A percentile compares a stretch with the other conserved stretches of the same genome.
Conservation (phyloP, 2,113 vertebrate species). For the Phainopepla nitens region DNA sequence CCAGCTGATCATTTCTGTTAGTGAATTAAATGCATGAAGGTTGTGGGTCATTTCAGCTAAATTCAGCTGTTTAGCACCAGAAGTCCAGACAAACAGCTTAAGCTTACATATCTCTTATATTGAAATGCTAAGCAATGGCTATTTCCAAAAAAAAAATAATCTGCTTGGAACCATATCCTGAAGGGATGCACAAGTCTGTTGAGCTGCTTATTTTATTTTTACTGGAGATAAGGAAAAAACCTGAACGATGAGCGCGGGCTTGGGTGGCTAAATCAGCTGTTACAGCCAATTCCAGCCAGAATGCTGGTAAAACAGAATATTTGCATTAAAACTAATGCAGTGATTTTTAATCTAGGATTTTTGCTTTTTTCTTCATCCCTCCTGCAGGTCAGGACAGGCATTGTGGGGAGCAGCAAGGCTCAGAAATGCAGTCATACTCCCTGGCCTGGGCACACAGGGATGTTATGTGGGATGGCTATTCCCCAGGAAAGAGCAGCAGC, state of each 20-base stretch:
- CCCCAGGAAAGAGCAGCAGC: background rate
- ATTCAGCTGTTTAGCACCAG: background rate
- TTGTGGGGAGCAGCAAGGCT: background rate
- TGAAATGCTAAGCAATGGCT: background rate
- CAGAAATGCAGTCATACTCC: rapidly evolving
- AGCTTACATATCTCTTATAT: background rate
- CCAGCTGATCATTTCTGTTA: background rate
- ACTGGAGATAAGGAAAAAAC: background rate
- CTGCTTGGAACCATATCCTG: background rate
- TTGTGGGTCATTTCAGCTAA: background rate
- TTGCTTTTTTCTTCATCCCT: background rate
- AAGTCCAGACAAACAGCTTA: background rate
- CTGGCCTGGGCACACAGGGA: background rate
- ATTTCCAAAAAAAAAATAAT: background rate
- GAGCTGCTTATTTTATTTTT: background rate
- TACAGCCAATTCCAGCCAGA: background rate
- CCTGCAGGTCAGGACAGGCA: background rate
- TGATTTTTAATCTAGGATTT: background rate
- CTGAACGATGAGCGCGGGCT: background rate
- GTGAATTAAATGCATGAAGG: background rate
- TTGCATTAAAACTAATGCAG: background rate
- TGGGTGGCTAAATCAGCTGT: background rate
- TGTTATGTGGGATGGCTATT: background rate
- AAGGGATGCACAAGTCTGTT: background rate
- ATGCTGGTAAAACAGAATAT: background rate